These are phyloP conservation scores for Ovis canadensis DNA, from an alignment of 2,113 vertebrate genomes.

Conservation along the genomic window DNA sequence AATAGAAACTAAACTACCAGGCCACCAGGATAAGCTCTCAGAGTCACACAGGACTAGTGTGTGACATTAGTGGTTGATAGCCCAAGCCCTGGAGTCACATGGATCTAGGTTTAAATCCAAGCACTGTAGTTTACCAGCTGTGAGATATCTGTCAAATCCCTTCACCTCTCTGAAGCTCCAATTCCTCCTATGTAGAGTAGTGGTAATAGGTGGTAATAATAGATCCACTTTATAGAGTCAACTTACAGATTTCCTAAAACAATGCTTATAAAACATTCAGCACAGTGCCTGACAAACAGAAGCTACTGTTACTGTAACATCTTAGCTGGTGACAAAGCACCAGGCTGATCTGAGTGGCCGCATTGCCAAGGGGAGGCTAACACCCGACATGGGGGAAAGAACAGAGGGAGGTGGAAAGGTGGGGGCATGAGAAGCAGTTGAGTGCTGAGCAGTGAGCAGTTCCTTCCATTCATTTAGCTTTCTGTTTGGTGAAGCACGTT, in stretches of 20 bases:
- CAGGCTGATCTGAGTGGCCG: neutral
- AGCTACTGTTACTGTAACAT: neutral
- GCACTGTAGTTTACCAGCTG: neutral
- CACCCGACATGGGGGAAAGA: neutral
- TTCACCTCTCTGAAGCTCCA: neutral
- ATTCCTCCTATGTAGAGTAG: neutral
- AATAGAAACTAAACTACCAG: neutral
- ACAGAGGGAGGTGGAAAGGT: neutral
- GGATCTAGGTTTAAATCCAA: neutral
- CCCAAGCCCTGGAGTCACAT: neutral
- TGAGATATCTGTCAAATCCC: neutral
- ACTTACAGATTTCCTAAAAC: neutral
- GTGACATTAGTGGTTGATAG: neutral
- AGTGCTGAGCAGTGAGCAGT: neutral
- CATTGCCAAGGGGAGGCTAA: neutral
- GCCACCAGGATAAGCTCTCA: neutral
- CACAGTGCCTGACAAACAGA: neutral
- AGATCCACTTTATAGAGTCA: neutral
- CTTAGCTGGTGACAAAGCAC: neutral
- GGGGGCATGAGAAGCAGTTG: neutral
- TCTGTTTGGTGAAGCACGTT: slow-evolving; percentile 2
- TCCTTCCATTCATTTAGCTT: neutral
- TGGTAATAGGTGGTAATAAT: too few relatives aligned
- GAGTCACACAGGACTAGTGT: neutral
- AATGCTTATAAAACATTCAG: neutral